These are phyloP conservation scores for Globia sparganii DNA, from an alignment of 2,888 invertebrate species.

Conservation along the genomic window DNA sequence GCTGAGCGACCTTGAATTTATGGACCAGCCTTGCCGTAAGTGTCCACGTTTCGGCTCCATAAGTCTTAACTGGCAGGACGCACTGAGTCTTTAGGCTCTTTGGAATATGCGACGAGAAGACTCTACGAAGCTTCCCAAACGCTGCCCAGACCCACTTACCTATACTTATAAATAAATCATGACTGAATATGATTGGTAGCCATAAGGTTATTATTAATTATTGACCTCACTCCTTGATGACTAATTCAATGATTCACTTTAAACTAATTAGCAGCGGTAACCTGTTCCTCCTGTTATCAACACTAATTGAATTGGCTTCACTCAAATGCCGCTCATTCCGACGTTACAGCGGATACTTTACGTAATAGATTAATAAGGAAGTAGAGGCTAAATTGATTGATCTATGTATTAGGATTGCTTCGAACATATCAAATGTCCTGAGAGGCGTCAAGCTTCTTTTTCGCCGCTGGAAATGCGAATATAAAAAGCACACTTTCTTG, in stretches of 20 bases:
- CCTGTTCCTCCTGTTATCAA: constrained; percentile 19
- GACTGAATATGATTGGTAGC: constrained; percentile 1
- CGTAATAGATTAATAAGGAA: constrained; percentile 9
- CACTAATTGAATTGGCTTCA: constrained; percentile 53
- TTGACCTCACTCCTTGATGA: constrained; percentile 30
- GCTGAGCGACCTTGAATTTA: too few species aligned
- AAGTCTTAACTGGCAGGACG: too few species aligned
- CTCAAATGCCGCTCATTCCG: constrained; percentile 5
- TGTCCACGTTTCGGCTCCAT: too few species aligned
- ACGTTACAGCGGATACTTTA: neutral
- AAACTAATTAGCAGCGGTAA: constrained; percentile 15
- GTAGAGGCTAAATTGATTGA: constrained; percentile 42
- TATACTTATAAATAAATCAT: constrained; percentile 37
- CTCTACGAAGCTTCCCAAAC: too few species aligned
- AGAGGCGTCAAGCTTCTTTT: neutral
- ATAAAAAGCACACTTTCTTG: neutral
- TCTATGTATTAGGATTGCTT: constrained; percentile 5
- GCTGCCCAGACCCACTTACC: too few species aligned
- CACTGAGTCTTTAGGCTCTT: too few species aligned
- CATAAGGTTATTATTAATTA: constrained; percentile 31
- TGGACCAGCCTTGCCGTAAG: too few species aligned
- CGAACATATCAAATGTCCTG: too few species aligned
- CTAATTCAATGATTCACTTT: constrained; percentile 45
- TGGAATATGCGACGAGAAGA: too few species aligned
- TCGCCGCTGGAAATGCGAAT: neutral